These are phyloP conservation scores for Rhinolophus sinicus DNA, from an alignment of 2,113 vertebrate species.

Conservation along the genomic window DNA sequence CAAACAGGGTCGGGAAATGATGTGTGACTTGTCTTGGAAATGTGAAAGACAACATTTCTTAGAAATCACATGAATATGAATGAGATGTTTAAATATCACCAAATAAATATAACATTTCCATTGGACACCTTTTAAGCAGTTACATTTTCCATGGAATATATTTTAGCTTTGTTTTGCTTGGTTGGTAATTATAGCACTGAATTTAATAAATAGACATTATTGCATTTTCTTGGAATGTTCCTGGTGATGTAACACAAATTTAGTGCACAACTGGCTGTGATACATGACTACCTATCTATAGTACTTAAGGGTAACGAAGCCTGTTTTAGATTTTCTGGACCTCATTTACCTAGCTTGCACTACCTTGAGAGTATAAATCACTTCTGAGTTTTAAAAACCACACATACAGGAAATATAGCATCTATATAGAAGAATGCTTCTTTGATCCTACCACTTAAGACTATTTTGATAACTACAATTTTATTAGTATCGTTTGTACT, in stretches of 20 bases:
- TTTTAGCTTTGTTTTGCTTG: conserved; percentile 72
- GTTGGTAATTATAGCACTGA: conserved; percentile 64
- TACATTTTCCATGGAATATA: conserved; percentile 41
- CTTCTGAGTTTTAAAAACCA: not conserved
- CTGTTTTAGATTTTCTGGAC: not conserved
- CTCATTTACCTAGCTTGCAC: not conserved
- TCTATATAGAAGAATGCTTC: not conserved
- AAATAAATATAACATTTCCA: conserved; percentile 58
- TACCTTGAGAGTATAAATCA: not conserved
- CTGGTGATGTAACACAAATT: conserved; percentile 54
- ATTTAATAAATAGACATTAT: conserved; percentile 66
- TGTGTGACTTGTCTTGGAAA: conserved; percentile 31
- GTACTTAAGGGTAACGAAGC: not conserved
- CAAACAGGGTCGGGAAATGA: conserved; percentile 36
- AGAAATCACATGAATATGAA: conserved; percentile 46
- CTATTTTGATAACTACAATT: not conserved
- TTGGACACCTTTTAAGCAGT: conserved; percentile 37
- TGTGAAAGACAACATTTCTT: conserved; percentile 62
- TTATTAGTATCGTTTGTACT: not conserved
- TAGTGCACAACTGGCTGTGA: not conserved
- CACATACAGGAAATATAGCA: not conserved
- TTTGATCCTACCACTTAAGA: not conserved
- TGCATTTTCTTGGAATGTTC: conserved; percentile 73
- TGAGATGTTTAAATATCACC: conserved; percentile 59
- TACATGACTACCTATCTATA: not conserved